These are phyloP conservation scores for Anthopleura xanthogrammica DNA, from an alignment of 92 coral and sea anemone species.

Conservation along the genomic window DNA sequence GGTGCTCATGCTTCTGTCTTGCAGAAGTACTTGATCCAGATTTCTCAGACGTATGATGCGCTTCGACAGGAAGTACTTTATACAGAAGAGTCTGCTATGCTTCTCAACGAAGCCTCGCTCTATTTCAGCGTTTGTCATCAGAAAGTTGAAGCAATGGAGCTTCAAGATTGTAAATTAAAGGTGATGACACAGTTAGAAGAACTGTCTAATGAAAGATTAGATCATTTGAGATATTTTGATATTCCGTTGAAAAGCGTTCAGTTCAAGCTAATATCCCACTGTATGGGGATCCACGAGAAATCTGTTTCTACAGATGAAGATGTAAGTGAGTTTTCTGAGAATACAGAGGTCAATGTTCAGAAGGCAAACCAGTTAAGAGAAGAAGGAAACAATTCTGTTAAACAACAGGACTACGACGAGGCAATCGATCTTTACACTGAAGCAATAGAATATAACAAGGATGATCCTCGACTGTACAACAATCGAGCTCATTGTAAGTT, in stretches of 20 bases:
- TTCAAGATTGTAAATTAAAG: constrained; percentile 51
- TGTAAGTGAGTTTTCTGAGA: background rate
- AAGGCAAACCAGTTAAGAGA: constrained; percentile 48
- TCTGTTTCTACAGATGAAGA: background rate
- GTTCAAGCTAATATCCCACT: constrained; percentile 57
- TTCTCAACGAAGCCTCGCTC: constrained; percentile 64
- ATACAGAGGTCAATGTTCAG: background rate
- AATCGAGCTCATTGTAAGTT: constrained; percentile 75
- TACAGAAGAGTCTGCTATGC: constrained; percentile 52
- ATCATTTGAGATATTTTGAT: constrained; percentile 38
- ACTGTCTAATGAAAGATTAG: constrained; percentile 14
- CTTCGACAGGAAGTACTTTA: constrained; percentile 14
- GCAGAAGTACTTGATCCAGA: constrained; percentile 48
- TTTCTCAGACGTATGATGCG: constrained; percentile 3
- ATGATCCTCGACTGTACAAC: constrained; percentile 42
- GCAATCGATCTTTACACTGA: constrained; percentile 50
- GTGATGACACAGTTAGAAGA: constrained; percentile 31
- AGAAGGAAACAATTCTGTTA: constrained; percentile 65
- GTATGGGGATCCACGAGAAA: constrained; percentile 40
- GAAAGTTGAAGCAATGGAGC: constrained; percentile 56
- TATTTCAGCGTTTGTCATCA: constrained; percentile 63
- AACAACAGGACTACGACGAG: constrained; percentile 23
- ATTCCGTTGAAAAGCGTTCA: constrained; percentile 52
- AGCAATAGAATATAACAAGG: constrained; percentile 32
- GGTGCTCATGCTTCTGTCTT: constrained; percentile 62